phyloP scores from a whole-genome alignment of 2,113 vertebrate species.

The Cardinalis cardinalis region DNA sequence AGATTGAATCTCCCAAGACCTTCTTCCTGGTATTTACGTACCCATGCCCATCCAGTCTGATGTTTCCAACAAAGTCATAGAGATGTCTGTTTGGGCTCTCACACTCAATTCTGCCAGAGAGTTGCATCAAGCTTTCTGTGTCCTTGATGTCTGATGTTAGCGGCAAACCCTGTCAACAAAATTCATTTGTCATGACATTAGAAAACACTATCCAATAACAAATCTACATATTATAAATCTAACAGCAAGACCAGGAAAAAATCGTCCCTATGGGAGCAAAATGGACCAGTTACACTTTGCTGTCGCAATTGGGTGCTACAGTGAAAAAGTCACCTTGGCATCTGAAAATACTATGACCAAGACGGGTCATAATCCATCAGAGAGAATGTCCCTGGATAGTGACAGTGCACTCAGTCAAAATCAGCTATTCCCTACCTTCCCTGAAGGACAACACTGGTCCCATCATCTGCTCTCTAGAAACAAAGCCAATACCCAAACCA shows the following conservation, averaged over 20 bases:
- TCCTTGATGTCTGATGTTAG: slow-evolving; percentile 90
- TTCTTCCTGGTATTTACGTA: slow-evolving; percentile 59
- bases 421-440: background rate
- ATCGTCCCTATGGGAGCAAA: background rate
- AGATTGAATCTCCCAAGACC: background rate
- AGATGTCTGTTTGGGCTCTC: slow-evolving; percentile 96
- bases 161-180: slow-evolving; percentile 83
- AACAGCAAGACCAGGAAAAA: background rate
- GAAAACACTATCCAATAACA: background rate
- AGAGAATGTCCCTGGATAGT: background rate
- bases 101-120: slow-evolving; percentile 93
- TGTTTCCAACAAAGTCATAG: slow-evolving; percentile 97
- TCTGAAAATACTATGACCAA: background rate
- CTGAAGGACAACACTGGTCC: background rate
- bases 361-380: background rate
- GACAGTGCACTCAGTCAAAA: background rate
- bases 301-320: background rate
- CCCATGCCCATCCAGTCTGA: slow-evolving; percentile 90
- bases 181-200: background rate
- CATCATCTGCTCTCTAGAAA: background rate
- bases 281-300: background rate
- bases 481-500: background rate
- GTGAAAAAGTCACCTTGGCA: background rate
- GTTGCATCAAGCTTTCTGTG: slow-evolving; percentile 85
- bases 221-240: background rate